Evolutionary conservation across 2,888 invertebrate species (phyloP), one percentile per base, ranked within the genome.

Genomic region (Morinoia aosen): DNA sequence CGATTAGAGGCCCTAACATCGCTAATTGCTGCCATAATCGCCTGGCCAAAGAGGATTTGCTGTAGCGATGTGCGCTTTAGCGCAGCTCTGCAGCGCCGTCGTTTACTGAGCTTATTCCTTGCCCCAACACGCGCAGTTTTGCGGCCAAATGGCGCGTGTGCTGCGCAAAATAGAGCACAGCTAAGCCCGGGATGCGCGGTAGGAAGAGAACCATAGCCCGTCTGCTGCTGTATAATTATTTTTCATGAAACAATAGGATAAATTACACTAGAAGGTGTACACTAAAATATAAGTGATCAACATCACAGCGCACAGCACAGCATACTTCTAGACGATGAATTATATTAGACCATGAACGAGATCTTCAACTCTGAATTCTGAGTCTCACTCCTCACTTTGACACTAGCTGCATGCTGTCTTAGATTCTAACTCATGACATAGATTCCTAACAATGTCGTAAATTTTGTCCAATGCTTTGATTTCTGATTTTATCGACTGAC

Each of bases 21-120:
- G 93, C 57, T 93, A 93, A 93, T 93, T 93, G 93, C 93, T 57
- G 57, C 93, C n/a, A 57, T 93, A 57, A 93, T 93, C 93, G 48
- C 40, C 90, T 10, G 48, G 40, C 90, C 90, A 40, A 90, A 90
- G 90, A 39, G 90, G 90, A 40, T 90, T 90, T 40, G 90, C 48
- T 19, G 48, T 40, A 40, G 90, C 90, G 90, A 39, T 90, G 90
- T 48, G 48, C 90, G 90, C 90, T 90, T 90, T 90, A 48, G 76
- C 76, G 76, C 25, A 33, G 76, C 76, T 76, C 76, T 76, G 76
- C 33, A 76, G 76, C 76, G 76, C 76, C 33, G 76, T 33, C 33
- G 76, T 76, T 76, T 76, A 76, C 76, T 33, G 76, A 33, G 76
- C 76, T 76, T 76, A 76, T 76, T 76, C 76, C 76, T 76, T 76